Evolutionary conservation across 2,797 vertebrate genomes (phyloP).

Genomic region (Ctenosaura bakeri): DNA sequence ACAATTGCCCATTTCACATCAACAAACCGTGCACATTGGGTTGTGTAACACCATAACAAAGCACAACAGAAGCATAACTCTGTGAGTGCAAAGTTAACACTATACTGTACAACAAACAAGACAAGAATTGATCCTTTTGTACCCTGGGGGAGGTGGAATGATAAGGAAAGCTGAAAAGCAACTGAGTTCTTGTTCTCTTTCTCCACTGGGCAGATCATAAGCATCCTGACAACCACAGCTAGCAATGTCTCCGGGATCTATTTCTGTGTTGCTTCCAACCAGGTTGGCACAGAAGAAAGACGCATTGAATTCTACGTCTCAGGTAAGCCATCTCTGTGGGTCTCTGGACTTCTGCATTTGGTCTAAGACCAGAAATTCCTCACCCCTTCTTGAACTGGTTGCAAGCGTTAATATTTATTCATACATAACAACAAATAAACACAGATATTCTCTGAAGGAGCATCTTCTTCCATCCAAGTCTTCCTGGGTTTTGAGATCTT

Average conservation of each 20-base stretch:
- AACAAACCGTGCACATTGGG: no score
- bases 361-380: no score
- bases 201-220: constrained; percentile 81
- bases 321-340: constrained; percentile 76
- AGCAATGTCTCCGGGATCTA: constrained; percentile 85
- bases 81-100: no score
- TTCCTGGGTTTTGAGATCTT: no score
- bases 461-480: no score
- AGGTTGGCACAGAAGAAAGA: constrained; percentile 72
- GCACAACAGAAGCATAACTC: no score
- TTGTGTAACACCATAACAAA: no score
- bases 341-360: no score
- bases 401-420: not conserved
- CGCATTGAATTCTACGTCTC: constrained; percentile 84
- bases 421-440: not conserved
- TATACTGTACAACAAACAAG: no score
- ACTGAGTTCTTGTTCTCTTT: constrained; percentile 13
- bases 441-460: no score
- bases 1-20: no score
- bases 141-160: not conserved
- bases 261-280: constrained; percentile 84
- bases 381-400: not conserved
- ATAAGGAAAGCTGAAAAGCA: not conserved
- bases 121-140: not conserved
- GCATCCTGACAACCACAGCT: constrained; percentile 80